phyloP scores from a whole-genome alignment of 2,113 vertebrate species.

The Coregonus clupeaformis region DNA sequence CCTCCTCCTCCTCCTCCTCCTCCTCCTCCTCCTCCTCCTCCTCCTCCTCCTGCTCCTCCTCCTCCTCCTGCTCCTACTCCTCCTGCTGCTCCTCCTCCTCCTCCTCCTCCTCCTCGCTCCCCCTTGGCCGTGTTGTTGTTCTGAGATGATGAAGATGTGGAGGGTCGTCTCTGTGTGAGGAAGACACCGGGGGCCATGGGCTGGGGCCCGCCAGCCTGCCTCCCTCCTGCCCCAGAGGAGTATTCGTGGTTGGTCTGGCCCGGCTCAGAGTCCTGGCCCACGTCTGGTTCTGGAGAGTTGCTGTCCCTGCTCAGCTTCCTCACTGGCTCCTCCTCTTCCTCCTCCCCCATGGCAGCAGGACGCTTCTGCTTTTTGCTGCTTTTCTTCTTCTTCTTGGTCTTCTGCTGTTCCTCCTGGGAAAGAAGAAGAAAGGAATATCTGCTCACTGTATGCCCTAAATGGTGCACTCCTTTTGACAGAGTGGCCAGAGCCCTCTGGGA shows the following conservation, averaged over 20 bases:
- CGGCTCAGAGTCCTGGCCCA: slow-evolving; percentile 75
- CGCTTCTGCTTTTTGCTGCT: slow-evolving; percentile 91
- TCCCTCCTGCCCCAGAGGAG: slow-evolving; percentile 76
- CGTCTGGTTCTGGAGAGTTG: slow-evolving; percentile 90
- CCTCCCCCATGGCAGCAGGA: slow-evolving; percentile 67
- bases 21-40: background rate
- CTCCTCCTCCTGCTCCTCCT: background rate
- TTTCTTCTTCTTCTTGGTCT: slow-evolving; percentile 94
- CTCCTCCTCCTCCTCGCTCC: slow-evolving; percentile 70
- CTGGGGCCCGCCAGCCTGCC: slow-evolving; percentile 79
- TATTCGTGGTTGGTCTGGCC: slow-evolving; percentile 89
- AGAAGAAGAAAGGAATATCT: background rate
- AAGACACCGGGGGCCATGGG: slow-evolving; percentile 96
- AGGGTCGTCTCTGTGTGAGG: slow-evolving; percentile 88
- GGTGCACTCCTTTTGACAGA: too few relatives aligned
- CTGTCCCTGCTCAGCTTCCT: slow-evolving; percentile 74
- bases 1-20: slow-evolving; percentile 72
- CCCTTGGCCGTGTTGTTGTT: slow-evolving; percentile 86
- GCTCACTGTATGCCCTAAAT: too few relatives aligned
- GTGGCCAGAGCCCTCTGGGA: too few relatives aligned
- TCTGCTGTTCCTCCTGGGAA: slow-evolving; percentile 89
- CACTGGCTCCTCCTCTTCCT: slow-evolving; percentile 60
- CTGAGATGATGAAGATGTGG: slow-evolving; percentile 89
- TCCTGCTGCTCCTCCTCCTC: slow-evolving; percentile 64
- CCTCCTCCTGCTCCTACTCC: background rate